Evolutionary conservation across 2,113 vertebrate genomes (phyloP).

Genomic region (Percina caprodes): DNA sequence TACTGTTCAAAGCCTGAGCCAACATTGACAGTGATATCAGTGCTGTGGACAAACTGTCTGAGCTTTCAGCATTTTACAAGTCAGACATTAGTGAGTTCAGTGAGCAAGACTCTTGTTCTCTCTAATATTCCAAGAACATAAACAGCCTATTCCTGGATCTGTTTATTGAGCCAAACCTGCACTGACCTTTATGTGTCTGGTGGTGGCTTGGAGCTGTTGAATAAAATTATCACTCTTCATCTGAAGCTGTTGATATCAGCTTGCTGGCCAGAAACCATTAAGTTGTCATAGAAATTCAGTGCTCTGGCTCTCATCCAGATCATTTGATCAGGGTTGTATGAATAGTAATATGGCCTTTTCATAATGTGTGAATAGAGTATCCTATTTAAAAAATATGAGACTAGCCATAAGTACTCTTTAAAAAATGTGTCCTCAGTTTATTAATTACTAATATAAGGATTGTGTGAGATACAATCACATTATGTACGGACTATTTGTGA

Average conservation of each 20-base stretch:
- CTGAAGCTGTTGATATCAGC: slow-evolving; percentile 53
- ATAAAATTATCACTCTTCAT: slow-evolving; percentile 76
- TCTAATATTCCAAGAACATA: slow-evolving; percentile 70
- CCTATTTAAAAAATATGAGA: neutral
- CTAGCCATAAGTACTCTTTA: neutral
- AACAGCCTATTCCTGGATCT: slow-evolving; percentile 81
- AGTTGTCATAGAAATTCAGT: slow-evolving; percentile 19
- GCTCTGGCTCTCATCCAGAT: slow-evolving; percentile 16
- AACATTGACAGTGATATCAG: slow-evolving; percentile 38
- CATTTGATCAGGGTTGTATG: neutral
- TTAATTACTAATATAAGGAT: neutral
- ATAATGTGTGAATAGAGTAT: neutral
- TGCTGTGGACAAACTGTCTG: slow-evolving; percentile 44
- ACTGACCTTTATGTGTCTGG: slow-evolving; percentile 70
- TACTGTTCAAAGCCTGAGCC: slow-evolving; percentile 52
- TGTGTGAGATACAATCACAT: neutral
- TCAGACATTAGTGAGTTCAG: slow-evolving; percentile 36
- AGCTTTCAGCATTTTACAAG: slow-evolving; percentile 56
- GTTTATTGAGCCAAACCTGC: slow-evolving; percentile 72
- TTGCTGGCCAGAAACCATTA: slow-evolving; percentile 51
- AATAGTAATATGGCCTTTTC: neutral
- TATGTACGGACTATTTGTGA: neutral
- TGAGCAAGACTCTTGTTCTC: slow-evolving; percentile 52
- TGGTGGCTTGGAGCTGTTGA: slow-evolving; percentile 45
- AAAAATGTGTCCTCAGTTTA: neutral